phyloP scores from a whole-genome alignment of 2,888 invertebrate genomes.

The Thumatha senex region DNA sequence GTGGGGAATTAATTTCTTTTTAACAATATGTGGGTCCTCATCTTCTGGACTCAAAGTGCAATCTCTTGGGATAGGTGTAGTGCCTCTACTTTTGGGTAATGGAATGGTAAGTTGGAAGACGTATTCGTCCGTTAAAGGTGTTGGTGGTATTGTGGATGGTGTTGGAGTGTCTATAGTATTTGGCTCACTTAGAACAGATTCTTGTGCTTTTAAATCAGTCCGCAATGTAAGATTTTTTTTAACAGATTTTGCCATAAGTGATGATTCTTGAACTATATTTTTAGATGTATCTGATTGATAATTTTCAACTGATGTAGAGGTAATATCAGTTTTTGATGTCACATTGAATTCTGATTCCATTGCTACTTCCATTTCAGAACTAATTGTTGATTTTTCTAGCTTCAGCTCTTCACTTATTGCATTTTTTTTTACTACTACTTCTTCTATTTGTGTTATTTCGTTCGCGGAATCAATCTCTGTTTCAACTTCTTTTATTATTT shows the following conservation, averaged over 20 bases:
- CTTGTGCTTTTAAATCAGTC: constrained; percentile 34
- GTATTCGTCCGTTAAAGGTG: constrained; percentile 73
- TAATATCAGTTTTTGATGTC: not conserved
- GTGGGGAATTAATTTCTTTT: constrained; percentile 65
- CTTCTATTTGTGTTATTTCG: constrained; percentile 37
- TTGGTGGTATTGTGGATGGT: constrained; percentile 60
- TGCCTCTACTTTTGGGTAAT: constrained; percentile 57
- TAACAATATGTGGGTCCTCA: constrained; percentile 66
- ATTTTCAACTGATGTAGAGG: constrained; percentile 15
- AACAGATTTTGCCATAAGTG: constrained; percentile 19
- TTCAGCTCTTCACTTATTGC: constrained; percentile 14
- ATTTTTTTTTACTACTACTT: constrained; percentile 23
- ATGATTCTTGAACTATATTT: constrained; percentile 25
- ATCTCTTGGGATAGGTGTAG: constrained; percentile 48
- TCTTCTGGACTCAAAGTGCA: constrained; percentile 40
- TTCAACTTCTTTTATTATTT: constrained; percentile 43
- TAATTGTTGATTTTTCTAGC: constrained; percentile 15
- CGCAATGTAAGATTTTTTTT: constrained; percentile 30
- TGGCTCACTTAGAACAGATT: constrained; percentile 32
- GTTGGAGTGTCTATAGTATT: constrained; percentile 53
- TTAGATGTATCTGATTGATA: constrained; percentile 14
- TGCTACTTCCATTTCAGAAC: constrained; percentile 8
- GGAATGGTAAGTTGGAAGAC: constrained; percentile 63
- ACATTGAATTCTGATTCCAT: constrained; percentile 6
- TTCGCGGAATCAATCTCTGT: constrained; percentile 27